Percentiles rank a stretch among this genome's conserved stretches.
phyloP scores from a whole-genome alignment of 2,797 vertebrate species.

The Pangasius djambal region DNA sequence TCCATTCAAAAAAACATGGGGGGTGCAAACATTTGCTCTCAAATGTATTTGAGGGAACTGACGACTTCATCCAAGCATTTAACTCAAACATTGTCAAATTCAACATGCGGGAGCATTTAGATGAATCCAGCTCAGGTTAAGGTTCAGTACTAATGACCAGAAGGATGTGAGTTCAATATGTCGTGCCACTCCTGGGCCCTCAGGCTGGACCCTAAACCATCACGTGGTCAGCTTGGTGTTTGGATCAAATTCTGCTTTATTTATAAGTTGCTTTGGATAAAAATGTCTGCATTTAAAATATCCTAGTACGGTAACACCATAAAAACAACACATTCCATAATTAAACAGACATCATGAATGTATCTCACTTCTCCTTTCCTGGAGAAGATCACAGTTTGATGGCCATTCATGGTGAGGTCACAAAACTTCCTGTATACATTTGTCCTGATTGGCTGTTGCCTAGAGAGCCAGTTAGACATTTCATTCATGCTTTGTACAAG shows the following conservation, averaged over 20 bases:
- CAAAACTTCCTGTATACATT: slow-evolving; percentile 50
- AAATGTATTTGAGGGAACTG: neutral
- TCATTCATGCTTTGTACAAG: slow-evolving; percentile 54
- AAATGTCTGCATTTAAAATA: neutral
- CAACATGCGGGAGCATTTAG: neutral
- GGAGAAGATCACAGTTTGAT: slow-evolving; percentile 27
- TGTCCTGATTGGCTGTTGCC: slow-evolving; percentile 45
- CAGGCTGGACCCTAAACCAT: neutral
- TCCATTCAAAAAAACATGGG: neutral
- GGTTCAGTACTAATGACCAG: slow-evolving; percentile 5
- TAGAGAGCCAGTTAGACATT: slow-evolving; percentile 35
- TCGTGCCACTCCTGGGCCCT: neutral
- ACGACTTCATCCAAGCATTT: neutral
- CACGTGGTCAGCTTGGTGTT: neutral
- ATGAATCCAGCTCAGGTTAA: neutral
- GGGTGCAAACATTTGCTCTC: neutral
- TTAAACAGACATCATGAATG: slow-evolving; percentile 8
- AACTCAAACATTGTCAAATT: neutral
- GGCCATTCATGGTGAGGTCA: slow-evolving; percentile 33
- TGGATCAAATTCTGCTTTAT: neutral
- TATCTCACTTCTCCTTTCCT: slow-evolving; percentile 47
- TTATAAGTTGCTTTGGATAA: neutral
- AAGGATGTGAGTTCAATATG: neutral
- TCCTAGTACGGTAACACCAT: no score
- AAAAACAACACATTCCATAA: neutral